Evolutionary conservation across 2,888 invertebrate genomes (phyloP).

Genomic region (Crematogaster levior): DNA sequence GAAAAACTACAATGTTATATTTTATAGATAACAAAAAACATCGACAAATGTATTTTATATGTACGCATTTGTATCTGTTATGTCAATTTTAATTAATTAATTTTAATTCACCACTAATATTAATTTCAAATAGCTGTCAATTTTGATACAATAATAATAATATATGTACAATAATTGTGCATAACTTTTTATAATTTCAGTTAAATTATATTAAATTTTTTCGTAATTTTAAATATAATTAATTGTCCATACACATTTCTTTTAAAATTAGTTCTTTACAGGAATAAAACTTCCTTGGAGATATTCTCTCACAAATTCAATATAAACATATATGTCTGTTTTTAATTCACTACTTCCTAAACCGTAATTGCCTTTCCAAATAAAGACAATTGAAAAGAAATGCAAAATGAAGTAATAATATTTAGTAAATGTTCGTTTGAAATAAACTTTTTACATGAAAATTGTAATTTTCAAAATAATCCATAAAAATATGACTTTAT

Average conservation of each 20-base stretch:
- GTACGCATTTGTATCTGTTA: neutral
- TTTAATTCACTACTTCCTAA: neutral
- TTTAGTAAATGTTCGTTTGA: neutral
- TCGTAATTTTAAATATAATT: neutral
- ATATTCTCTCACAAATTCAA: neutral
- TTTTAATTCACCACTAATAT: neutral
- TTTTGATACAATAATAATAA: neutral
- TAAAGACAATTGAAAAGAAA: neutral
- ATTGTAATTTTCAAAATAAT: neutral
- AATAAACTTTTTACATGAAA: neutral
- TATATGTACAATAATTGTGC: neutral
- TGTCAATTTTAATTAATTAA: slow-evolving; percentile 16
- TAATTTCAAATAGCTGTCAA: neutral
- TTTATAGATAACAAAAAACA: neutral
- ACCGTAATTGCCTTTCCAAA: slow-evolving; percentile 22
- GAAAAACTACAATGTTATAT: neutral
- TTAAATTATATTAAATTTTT: neutral
- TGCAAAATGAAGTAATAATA: slow-evolving; percentile 3
- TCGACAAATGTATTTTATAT: neutral
- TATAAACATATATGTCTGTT: slow-evolving; percentile 3
- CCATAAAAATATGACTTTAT: neutral
- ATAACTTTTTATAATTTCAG: neutral
- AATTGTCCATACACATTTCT: neutral
- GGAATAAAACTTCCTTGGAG: neutral
- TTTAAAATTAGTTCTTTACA: neutral